Evolutionary conservation across 2,113 vertebrate species (phyloP).

Genomic region (Nyctibius bracteatus): DNA sequence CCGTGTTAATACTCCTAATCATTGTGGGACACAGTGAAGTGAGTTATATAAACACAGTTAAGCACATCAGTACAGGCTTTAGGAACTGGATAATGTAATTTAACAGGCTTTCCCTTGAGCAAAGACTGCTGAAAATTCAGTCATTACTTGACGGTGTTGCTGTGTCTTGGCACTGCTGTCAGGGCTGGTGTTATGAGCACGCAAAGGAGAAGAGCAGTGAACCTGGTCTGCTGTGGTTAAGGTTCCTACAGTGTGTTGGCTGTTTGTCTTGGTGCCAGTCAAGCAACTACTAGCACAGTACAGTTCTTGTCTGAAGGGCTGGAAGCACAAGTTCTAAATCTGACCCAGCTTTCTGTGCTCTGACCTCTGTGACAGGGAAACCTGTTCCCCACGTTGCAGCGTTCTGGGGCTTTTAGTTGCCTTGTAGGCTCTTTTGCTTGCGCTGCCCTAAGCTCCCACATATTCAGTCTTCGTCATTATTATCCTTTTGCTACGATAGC

Average conservation of each 20-base stretch:
- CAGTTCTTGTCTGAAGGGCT: neutral
- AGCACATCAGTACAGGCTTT: neutral
- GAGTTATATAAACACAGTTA: neutral
- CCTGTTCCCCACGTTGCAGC: neutral
- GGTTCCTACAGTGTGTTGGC: neutral
- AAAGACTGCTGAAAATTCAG: neutral
- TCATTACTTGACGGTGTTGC: neutral
- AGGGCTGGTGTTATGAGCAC: neutral
- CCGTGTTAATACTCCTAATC: neutral
- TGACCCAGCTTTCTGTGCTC: neutral
- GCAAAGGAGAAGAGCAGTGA: neutral
- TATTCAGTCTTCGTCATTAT: neutral
- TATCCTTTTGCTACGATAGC: neutral
- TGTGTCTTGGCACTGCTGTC: neutral
- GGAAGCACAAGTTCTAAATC: neutral
- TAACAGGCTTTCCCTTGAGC: neutral
- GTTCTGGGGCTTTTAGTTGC: neutral
- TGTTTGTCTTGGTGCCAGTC: neutral
- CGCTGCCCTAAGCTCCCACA: neutral
- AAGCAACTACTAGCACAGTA: accelerated
- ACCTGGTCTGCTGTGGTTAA: neutral
- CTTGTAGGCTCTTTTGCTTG: neutral
- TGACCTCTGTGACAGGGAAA: neutral
- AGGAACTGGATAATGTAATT: neutral
- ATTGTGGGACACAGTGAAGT: neutral